Percentiles rank a stretch among this genome's conserved stretches.
Evolutionary conservation across 2,888 invertebrate genomes (phyloP).

Genomic region (Adela reaumurella): DNA sequence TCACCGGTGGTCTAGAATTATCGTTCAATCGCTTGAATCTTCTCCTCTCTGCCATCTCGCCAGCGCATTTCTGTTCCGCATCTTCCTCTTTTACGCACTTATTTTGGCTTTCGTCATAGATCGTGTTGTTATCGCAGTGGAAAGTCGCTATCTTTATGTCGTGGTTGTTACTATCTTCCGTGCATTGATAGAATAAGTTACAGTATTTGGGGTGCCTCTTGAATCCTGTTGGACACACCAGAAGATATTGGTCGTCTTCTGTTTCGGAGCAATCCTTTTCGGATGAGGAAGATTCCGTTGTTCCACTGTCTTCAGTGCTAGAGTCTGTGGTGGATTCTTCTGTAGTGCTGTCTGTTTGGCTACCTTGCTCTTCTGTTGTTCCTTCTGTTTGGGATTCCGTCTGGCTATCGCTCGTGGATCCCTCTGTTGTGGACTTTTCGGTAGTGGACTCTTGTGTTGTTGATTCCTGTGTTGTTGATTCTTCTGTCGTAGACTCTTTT

Average conservation of each 20-base stretch:
- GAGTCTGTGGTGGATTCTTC: slow-evolving; percentile 13
- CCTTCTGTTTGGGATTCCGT: slow-evolving; percentile 2
- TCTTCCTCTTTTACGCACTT: slow-evolving; percentile 67
- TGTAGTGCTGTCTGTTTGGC: slow-evolving; percentile 6
- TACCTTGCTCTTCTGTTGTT: slow-evolving; percentile 5
- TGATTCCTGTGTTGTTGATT: slow-evolving; percentile 11
- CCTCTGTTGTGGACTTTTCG: slow-evolving; percentile 8
- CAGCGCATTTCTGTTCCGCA: slow-evolving; percentile 54
- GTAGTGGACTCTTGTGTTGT: slow-evolving; percentile 7
- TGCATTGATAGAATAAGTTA: slow-evolving; percentile 81
- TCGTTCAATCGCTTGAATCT: slow-evolving; percentile 52
- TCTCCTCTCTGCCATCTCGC: slow-evolving; percentile 50
- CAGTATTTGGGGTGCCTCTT: slow-evolving; percentile 79
- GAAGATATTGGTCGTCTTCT: slow-evolving; percentile 66
- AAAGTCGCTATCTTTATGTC: slow-evolving; percentile 72
- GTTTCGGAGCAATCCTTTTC: slow-evolving; percentile 50
- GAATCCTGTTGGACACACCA: slow-evolving; percentile 81
- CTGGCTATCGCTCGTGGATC: too few relatives aligned
- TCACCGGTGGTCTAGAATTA: slow-evolving; percentile 58
- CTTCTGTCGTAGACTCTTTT: slow-evolving; percentile 13
- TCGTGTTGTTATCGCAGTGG: slow-evolving; percentile 72
- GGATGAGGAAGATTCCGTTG: slow-evolving; percentile 17
- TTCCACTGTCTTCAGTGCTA: slow-evolving; percentile 14
- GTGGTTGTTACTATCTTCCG: slow-evolving; percentile 59
- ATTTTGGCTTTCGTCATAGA: slow-evolving; percentile 68